phyloP scores from a whole-genome alignment of 2,888 invertebrate species.

The Watsonalla binaria region DNA sequence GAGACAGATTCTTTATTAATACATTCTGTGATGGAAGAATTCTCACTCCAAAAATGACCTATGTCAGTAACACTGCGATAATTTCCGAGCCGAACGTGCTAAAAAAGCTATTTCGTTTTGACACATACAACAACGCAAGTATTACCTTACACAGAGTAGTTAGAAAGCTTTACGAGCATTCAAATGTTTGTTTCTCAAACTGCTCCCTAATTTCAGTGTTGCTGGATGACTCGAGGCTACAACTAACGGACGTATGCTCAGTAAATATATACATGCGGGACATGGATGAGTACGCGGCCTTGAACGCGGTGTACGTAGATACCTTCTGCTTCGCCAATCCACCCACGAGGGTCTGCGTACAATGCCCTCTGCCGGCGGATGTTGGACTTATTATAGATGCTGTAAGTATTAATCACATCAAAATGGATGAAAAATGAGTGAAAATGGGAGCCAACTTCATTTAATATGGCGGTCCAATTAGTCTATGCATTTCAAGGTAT shows the following conservation, averaged over 20 bases:
- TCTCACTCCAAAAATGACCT: too few species aligned
- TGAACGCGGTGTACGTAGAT: slow-evolving; percentile 88
- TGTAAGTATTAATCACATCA: slow-evolving; percentile 50
- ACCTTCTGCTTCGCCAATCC: slow-evolving; percentile 88
- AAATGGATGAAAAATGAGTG: not conserved
- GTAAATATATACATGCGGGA: slow-evolving; percentile 91
- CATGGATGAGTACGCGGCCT: slow-evolving; percentile 86
- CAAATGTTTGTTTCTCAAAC: not conserved
- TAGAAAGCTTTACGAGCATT: too few species aligned
- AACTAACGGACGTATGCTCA: slow-evolving; percentile 84
- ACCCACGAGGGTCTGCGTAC: slow-evolving; percentile 91
- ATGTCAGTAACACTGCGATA: too few species aligned
- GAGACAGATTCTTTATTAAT: too few species aligned
- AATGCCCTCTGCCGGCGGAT: slow-evolving; percentile 84
- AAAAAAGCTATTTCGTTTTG: too few species aligned
- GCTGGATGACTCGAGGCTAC: slow-evolving; percentile 9
- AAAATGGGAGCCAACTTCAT: too few species aligned
- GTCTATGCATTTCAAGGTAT: too few species aligned
- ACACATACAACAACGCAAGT: too few species aligned
- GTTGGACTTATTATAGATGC: slow-evolving; percentile 89
- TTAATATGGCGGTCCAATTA: not conserved
- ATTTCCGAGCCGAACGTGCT: too few species aligned
- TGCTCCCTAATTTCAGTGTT: slow-evolving; percentile 20
- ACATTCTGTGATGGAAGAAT: too few species aligned
- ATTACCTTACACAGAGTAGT: too few species aligned